Evolutionary conservation across 2,113 vertebrate genomes (phyloP), one percentile per base, ranked within the genome.

Genomic region (Oplegnathus fasciatus): DNA sequence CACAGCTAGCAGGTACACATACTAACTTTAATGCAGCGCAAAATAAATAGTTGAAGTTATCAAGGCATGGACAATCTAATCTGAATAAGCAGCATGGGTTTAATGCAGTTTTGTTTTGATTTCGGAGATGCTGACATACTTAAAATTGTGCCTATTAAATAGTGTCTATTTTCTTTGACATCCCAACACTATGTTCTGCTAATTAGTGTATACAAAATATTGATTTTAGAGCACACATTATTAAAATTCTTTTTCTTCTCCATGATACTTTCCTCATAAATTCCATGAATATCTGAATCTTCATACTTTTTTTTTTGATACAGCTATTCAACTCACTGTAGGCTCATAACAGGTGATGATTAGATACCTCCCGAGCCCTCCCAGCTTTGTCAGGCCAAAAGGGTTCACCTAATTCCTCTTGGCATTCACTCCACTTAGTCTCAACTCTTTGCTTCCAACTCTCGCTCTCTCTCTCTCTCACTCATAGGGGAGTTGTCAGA

Each of bases 401-500:
- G 46, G 58, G 46, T 85, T 89, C 79, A 69, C 65, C 76, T 86
- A 87, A 89, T 89, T 90, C 80, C 75, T 89, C 82, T 83, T 94
- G 91, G 85, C 92, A 81, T 87, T 82, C 87, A 84, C 78, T 85
- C 78, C 72, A 75, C 87, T 85, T 77, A 81, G 72, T 69, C 82
- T 85, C 79, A 44, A 58, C 73, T 87, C 78, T 86, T 79, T 83
- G 69, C 71, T 83, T 86, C 61, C 69, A 61, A 79, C 68, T 82
- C 82, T 75, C 32, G 5, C 72, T 37, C 34, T 80, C 70, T 62
- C 67, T 70, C 69, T 75, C 76, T 79, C 85, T 88, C 85, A 50
- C 86, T 90, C 89, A 82, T 74, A 77, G 77, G 88, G 88, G 88
- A 90, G 85, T 89, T 93, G 88, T 91, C 90, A 88, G 84, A 90